Percentiles rank a stretch among this genome's conserved stretches.
Evolutionary conservation across 2,113 vertebrate genomes (phyloP).

Genomic region (Numida meleagris): DNA sequence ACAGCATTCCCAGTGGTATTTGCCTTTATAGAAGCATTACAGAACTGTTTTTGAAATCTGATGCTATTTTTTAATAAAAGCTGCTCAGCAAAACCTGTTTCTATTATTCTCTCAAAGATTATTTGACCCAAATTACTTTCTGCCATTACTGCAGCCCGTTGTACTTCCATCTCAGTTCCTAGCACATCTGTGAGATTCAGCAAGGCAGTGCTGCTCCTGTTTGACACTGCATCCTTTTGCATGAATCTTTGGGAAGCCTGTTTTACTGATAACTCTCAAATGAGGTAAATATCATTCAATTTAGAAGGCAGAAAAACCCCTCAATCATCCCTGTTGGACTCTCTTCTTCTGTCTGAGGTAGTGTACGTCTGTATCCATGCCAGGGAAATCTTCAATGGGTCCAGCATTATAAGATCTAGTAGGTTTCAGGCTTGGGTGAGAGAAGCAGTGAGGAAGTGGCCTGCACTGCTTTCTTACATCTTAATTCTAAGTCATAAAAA

Average conservation of each 20-base stretch:
- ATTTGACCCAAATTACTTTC: neutral
- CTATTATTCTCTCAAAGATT: neutral
- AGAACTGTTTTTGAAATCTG: neutral
- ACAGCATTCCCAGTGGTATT: neutral
- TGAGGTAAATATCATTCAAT: neutral
- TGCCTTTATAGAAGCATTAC: neutral
- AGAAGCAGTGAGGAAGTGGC: neutral
- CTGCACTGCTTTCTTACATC: neutral
- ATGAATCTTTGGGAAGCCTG: neutral
- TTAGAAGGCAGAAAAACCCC: neutral
- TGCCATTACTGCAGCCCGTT: neutral
- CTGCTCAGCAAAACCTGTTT: neutral
- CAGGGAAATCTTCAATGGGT: neutral
- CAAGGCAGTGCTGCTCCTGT: neutral
- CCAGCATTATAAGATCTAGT: neutral
- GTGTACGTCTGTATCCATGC: neutral
- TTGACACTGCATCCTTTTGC: neutral
- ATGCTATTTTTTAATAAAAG: conserved; percentile 12
- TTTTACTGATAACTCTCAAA: conserved; percentile 22
- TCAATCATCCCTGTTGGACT: neutral
- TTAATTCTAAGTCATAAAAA: neutral
- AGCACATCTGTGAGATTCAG: neutral
- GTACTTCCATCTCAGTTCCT: neutral
- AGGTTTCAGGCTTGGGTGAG: neutral
- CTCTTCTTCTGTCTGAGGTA: neutral